A percentile compares a stretch with the other conserved stretches of the same genome.
phyloP scores from a whole-genome alignment of 2,113 vertebrate genomes.

The Fulmarus glacialis region DNA sequence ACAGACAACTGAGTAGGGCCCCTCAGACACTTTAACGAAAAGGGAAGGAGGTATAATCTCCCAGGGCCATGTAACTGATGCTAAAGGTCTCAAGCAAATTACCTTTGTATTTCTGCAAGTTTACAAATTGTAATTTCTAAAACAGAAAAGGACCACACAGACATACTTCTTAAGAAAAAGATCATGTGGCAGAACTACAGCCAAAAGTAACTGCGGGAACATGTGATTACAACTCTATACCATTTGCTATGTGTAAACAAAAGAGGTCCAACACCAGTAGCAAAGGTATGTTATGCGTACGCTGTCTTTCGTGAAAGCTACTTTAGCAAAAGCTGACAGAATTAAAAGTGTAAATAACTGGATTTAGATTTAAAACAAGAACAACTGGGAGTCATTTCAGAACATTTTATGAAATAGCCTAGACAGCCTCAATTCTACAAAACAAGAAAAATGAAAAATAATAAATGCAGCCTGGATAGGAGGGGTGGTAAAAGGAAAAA shows the following conservation, averaged over 20 bases:
- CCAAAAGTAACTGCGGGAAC: background rate
- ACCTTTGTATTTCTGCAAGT: background rate
- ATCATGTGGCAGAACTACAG: background rate
- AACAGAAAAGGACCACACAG: background rate
- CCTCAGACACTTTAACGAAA: background rate
- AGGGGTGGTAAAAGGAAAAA: background rate
- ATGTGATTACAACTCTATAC: background rate
- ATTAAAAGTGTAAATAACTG: background rate
- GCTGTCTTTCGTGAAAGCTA: background rate
- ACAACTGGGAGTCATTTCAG: background rate
- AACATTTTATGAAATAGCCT: background rate
- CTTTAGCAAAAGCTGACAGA: background rate
- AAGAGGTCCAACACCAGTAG: background rate
- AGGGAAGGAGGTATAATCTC: background rate
- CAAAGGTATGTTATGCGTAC: rapidly evolving
- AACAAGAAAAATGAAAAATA: background rate
- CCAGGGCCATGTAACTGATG: background rate
- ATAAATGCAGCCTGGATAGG: background rate
- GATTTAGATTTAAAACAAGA: background rate
- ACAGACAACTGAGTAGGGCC: background rate
- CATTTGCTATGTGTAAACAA: background rate
- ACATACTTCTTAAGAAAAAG: background rate
- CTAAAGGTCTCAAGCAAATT: background rate
- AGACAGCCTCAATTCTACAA: background rate
- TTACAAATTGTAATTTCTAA: background rate